Evolutionary conservation across 2,888 invertebrate genomes (phyloP).

Genomic region (Cylindroiulus punctatus): DNA sequence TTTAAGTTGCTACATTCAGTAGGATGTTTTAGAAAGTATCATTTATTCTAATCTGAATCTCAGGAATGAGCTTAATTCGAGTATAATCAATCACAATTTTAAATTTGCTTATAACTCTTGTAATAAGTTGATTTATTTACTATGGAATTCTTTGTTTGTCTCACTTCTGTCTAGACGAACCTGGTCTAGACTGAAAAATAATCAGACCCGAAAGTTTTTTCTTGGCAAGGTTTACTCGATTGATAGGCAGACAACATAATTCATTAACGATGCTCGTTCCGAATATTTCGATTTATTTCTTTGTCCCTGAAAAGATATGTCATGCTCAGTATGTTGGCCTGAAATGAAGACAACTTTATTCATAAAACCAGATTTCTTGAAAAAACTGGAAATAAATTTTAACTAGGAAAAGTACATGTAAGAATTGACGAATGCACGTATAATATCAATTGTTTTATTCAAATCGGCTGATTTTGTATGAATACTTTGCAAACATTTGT

Average conservation of each 20-base stretch:
- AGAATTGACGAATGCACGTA: neutral
- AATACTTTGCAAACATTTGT: neutral
- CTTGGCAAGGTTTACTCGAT: neutral
- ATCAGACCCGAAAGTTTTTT: neutral
- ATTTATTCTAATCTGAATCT: too few species aligned
- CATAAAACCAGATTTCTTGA: neutral
- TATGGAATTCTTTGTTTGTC: neutral
- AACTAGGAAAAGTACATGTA: too few species aligned
- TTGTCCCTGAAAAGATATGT: neutral
- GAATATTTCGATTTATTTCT: neutral
- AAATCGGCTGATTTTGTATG: neutral
- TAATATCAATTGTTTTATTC: neutral
- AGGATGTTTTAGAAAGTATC: too few species aligned
- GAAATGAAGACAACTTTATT: neutral
- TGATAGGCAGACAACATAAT: neutral
- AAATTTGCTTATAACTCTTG: neutral
- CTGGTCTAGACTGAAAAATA: neutral
- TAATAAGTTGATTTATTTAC: neutral
- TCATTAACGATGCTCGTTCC: neutral
- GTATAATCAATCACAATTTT: neutral
- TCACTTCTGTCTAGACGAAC: slow-evolving; percentile 6
- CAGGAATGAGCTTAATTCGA: too few species aligned
- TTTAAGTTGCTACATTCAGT: too few species aligned
- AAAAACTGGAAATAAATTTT: too few species aligned
- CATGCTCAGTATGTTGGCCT: neutral